These are phyloP conservation scores for Felis catus DNA, from an alignment of 2,113 vertebrate species.

Conservation along the genomic window F.catus_Fca126_mat1.0 CM031419.1:182443501-182444000, in stretches of 20 bases:
- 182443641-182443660: neutral
- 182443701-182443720: neutral
- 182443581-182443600: neutral
- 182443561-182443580: neutral
- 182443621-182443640: neutral
- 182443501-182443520: neutral
- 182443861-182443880: neutral
- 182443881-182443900: neutral
- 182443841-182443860: neutral
- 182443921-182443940: neutral
- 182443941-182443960: neutral
- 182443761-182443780: neutral
- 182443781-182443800: neutral
- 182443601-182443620: neutral
- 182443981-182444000: constrained; percentile 3
- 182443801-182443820: neutral
- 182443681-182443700: neutral
- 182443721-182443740: neutral
- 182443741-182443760: neutral
- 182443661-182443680: neutral
- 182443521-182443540: neutral
- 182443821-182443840: neutral
- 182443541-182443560: neutral
- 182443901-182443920: neutral
- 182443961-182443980: neutral